Base-by-base conservation (phyloP, 1,140 invertebrate species). In the Pogonomyrmex californicus region DNA sequence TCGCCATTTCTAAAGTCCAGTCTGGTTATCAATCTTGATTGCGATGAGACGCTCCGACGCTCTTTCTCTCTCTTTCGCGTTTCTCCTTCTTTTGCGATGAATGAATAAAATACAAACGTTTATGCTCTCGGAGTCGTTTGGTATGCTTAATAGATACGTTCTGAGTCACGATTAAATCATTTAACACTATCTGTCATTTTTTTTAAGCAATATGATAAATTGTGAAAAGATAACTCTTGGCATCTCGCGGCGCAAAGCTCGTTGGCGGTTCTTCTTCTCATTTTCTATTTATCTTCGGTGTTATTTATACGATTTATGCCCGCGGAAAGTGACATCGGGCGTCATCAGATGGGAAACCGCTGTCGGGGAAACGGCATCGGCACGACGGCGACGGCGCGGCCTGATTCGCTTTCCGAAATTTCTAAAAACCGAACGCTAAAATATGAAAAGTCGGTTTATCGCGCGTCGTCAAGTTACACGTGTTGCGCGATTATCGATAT, bases 121-220 rank as follows among this genome's bases (percentile, higher is more conserved):
- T 23, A 71, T 10, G 38, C 5, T 71, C 36, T 82, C 9, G 23
- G 41, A 23, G 41, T 73, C 17, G 54, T 82, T 68, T 36, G 17
- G 12, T 47, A 44, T 17, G 23, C 17, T 82, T 73, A 60, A 73
- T 73, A 82, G 68, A 82, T 73, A 82, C 36, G 41, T 82, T 73
- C 51, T 82, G 79, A 82, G 79, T 82, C 79, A 82, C 68, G 79
- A 60, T 73, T 47, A 82, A 82, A 41, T 73, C 79, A 73, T 82
- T 82, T 73, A 47, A 41, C 66, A 73, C 54, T 82, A 82, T 82
- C 78, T 82, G 17, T 36, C 23, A 36, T 82, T 82, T 68, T 23
- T 23, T 82, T 82, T 60, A 23, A 73, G 41, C 30, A 30, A 36
- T 58, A 60, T 73, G 79, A 82, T 73, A 82, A 82, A 82, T 73